Evolutionary conservation across 2,113 vertebrate genomes (phyloP).

Genomic region (Cynopterus brachyotis): DNA sequence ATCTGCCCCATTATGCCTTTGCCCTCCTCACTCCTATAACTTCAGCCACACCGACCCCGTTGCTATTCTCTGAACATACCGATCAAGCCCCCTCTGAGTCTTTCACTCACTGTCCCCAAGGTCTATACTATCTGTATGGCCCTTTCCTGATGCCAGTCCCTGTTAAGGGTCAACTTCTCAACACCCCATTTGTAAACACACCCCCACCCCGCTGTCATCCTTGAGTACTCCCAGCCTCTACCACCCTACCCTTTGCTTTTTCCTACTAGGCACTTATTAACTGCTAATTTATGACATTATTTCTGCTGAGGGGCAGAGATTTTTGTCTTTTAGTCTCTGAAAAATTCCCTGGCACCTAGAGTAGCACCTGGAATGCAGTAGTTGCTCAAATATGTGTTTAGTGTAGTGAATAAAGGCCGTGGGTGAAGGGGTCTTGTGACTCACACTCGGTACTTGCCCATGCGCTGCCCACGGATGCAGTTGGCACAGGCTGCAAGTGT

Average conservation of each 20-base stretch:
- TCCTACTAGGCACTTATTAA: neutral
- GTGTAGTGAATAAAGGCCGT: neutral
- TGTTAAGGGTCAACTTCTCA: neutral
- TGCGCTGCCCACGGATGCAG: accelerated
- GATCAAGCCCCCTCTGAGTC: neutral
- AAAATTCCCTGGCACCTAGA: neutral
- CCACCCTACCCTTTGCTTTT: neutral
- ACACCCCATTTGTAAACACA: neutral
- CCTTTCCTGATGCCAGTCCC: neutral
- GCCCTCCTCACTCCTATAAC: neutral
- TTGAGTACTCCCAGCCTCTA: neutral
- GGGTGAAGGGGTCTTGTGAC: neutral
- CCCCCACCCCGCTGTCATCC: accelerated
- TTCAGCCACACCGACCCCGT: neutral
- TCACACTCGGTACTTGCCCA: neutral
- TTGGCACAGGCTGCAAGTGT: neutral
- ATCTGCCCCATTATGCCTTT: neutral
- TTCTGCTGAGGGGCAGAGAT: neutral
- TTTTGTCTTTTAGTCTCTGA: neutral
- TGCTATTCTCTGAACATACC: neutral
- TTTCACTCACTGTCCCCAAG: neutral
- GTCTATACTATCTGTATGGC: neutral
- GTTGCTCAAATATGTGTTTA: constrained; percentile 29
- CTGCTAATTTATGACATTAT: neutral
- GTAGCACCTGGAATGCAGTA: neutral